phyloP scores from a whole-genome alignment of 2,113 vertebrate species.

The Chaetodon trifascialis region DNA sequence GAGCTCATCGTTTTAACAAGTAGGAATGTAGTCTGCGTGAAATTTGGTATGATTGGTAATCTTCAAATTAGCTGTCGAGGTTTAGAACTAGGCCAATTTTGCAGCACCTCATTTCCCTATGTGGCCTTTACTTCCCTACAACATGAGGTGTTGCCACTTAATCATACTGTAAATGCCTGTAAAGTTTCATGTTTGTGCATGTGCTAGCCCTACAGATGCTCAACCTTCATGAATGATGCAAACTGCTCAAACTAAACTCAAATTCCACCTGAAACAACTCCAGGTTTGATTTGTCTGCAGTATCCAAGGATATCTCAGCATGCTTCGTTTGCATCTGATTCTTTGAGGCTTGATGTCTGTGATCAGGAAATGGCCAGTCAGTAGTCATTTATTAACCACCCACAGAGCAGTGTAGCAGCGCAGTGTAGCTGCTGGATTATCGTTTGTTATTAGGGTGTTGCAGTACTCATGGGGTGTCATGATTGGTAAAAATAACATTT shows the following conservation, averaged over 20 bases:
- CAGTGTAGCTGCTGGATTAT: slow-evolving; percentile 25
- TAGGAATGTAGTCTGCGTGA: slow-evolving; percentile 18
- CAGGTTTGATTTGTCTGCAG: slow-evolving; percentile 5
- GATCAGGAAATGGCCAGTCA: slow-evolving; percentile 11
- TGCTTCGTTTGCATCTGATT: slow-evolving; percentile 15
- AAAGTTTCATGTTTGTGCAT: background rate
- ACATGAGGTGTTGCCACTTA: background rate
- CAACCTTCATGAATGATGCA: background rate
- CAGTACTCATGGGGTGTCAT: background rate
- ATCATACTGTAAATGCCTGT: background rate
- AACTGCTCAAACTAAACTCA: background rate
- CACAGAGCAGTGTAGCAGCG: slow-evolving; percentile 8
- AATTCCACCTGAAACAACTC: background rate
- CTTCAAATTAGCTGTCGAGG: background rate
- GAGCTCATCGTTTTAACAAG: slow-evolving; percentile 23
- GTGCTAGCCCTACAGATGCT: background rate
- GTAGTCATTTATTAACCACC: background rate
- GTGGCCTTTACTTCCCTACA: slow-evolving; percentile 41
- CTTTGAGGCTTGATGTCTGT: background rate
- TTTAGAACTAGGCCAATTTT: background rate
- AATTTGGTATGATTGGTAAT: background rate
- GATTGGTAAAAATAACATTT: slow-evolving; percentile 4
- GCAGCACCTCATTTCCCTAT: background rate
- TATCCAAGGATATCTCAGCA: background rate
- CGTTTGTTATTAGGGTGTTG: background rate